A percentile compares a stretch with the other conserved stretches of the same genome.
These are phyloP conservation scores for Scolopax rusticola DNA, from an alignment of 2,797 vertebrate genomes.

Conservation along the genomic window DNA sequence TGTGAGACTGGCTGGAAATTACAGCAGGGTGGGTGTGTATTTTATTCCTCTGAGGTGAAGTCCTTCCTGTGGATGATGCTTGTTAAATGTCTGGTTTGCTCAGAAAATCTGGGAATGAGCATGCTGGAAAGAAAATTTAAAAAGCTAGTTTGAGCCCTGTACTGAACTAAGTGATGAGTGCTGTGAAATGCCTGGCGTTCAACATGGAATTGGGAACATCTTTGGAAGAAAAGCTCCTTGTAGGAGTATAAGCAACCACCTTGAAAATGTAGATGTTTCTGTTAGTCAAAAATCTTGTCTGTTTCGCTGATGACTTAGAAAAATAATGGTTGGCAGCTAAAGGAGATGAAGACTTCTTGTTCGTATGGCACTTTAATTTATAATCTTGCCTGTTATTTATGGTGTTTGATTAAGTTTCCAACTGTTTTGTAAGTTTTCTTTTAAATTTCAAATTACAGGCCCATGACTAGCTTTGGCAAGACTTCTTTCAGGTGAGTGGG, in stretches of 20 bases:
- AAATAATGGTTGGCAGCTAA: background rate
- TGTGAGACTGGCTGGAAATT: background rate
- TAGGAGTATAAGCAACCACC: background rate
- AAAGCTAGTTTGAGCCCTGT: background rate
- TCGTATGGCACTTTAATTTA: background rate
- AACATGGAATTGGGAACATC: background rate
- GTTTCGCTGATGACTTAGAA: background rate
- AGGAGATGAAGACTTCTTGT: background rate
- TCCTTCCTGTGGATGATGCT: background rate
- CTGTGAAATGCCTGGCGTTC: background rate
- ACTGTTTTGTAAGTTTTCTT: conserved; percentile 65
- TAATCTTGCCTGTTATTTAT: background rate
- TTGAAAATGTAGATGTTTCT: background rate
- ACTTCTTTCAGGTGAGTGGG: conserved; percentile 85
- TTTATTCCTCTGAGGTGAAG: background rate
- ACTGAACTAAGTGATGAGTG: background rate
- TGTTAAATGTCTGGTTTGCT: background rate
- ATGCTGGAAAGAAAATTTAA: background rate
- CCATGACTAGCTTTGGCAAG: conserved; percentile 81
- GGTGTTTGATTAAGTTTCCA: background rate
- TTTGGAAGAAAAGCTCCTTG: background rate
- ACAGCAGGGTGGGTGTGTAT: background rate
- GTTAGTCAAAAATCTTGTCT: background rate
- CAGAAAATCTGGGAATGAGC: background rate
- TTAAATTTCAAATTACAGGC: conserved; percentile 79